Conservation (phyloP, 2,113 vertebrate species). For the Orientallactaga bullata region DNA sequence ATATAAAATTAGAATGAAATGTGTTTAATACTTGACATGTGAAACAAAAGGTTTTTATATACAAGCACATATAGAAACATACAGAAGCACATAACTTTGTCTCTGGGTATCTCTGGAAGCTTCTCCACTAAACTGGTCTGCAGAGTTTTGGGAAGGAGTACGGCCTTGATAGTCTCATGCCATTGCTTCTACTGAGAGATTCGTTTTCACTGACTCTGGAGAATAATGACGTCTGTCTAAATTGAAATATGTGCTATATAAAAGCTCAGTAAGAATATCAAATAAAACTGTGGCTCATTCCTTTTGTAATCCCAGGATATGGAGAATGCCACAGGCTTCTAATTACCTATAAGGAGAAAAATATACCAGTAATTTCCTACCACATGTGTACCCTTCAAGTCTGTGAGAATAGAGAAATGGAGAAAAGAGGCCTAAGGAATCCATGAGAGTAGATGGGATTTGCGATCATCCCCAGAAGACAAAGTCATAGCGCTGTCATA, state of each 20-base stretch:
- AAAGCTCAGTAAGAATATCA: not conserved
- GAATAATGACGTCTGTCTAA: not conserved
- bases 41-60: not conserved
- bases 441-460: not conserved
- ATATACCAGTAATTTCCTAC: not conserved
- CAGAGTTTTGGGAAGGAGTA: not conserved
- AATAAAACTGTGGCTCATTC: not conserved
- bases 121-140: not conserved
- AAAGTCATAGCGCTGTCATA: not conserved
- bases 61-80: not conserved
- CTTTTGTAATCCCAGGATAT: not conserved
- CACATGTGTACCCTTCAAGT: not conserved
- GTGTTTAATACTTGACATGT: not conserved
- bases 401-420: not conserved
- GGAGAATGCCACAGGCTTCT: not conserved
- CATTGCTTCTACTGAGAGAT: not conserved
- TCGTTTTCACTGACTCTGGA: not conserved
- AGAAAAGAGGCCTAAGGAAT: not conserved
- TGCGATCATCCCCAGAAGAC: too few relatives aligned
- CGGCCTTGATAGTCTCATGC: not conserved
- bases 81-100: not conserved
- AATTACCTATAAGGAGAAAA: not conserved
- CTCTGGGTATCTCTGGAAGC: not conserved
- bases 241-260: not conserved
- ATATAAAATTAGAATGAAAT: not conserved